phyloP scores from a whole-genome alignment of 2,888 invertebrate species.

The Sipunculus nudus region DNA sequence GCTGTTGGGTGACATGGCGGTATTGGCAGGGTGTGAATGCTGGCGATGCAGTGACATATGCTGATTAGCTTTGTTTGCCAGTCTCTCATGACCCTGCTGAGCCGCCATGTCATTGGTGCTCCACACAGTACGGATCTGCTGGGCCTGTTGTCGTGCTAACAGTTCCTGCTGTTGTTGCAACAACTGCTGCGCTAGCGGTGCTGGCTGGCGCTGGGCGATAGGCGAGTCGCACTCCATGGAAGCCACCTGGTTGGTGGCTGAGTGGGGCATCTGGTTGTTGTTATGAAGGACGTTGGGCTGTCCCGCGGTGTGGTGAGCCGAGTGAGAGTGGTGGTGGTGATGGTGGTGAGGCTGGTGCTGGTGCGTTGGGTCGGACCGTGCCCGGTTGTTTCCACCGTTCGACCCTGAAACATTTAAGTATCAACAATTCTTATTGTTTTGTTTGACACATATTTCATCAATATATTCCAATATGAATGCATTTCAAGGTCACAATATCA shows the following conservation, averaged over 20 bases:
- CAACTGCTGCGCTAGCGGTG: constrained; percentile 44
- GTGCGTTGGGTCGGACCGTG: constrained; percentile 64
- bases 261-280: constrained; percentile 27
- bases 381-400: constrained; percentile 53
- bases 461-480: no score
- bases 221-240: constrained; percentile 81
- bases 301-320: constrained; percentile 41
- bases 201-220: constrained; percentile 21
- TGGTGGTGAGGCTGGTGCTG: constrained; percentile 59
- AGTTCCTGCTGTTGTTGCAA: constrained; percentile 42
- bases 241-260: constrained; percentile 12
- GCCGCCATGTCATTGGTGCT: constrained; percentile 7
- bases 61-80: constrained; percentile 23
- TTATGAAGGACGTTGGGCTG: constrained; percentile 13
- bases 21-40: constrained; percentile 24
- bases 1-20: background rate
- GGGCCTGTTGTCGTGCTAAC: background rate
- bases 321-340: constrained; percentile 49
- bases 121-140: constrained; percentile 5
- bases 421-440: constrained; percentile 1
- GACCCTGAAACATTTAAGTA: constrained; percentile 9
- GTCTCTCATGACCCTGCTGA: constrained; percentile 2
- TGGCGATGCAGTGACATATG: constrained; percentile 41
- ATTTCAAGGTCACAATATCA: no score
- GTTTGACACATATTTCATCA: no score